These are phyloP conservation scores for Paraplagusia blochii DNA, from an alignment of 2,113 vertebrate genomes.

Conservation along the genomic window DNA sequence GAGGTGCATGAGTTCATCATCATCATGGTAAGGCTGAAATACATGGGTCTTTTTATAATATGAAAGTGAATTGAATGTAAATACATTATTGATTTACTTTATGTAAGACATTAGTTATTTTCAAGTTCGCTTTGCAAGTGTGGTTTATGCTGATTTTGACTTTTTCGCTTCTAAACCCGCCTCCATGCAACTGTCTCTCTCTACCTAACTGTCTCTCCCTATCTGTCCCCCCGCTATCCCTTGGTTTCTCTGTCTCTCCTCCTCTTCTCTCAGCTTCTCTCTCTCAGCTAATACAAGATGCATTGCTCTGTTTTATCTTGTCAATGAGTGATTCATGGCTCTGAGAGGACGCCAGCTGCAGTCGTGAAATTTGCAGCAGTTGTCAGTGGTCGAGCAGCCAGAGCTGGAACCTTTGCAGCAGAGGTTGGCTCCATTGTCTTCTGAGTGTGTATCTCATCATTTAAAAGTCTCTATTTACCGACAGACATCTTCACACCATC, in stretches of 20 bases:
- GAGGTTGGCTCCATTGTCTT: conserved; percentile 41
- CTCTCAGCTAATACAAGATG: conserved; percentile 29
- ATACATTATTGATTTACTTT: too few species aligned
- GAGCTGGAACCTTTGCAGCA: conserved; percentile 51
- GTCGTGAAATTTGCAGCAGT: conserved; percentile 60
- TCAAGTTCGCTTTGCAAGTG: conserved; percentile 36
- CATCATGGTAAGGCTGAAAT: too few species aligned
- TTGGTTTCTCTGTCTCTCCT: conserved; percentile 18
- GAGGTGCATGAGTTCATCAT: too few species aligned
- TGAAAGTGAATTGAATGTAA: too few species aligned
- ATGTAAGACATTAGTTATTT: too few species aligned
- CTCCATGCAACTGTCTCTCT: conserved; percentile 25
- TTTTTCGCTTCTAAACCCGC: conserved; percentile 36
- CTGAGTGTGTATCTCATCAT: conserved; percentile 46
- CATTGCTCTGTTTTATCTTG: conserved; percentile 63
- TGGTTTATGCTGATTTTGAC: conserved; percentile 51
- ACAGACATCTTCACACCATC: conserved; percentile 3
- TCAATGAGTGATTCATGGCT: conserved; percentile 67
- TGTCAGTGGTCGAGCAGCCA: conserved; percentile 45
- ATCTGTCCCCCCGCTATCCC: conserved; percentile 13
- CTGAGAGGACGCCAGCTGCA: conserved; percentile 37
- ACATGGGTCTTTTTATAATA: too few species aligned
- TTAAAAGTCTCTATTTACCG: conserved; percentile 23
- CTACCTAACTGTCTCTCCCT: conserved; percentile 7
- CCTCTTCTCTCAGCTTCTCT: conserved; percentile 17